Evolutionary conservation across 2,888 invertebrate species (phyloP), one percentile per base, ranked within the genome.

Genomic region (Ariolimax columbianus): DNA sequence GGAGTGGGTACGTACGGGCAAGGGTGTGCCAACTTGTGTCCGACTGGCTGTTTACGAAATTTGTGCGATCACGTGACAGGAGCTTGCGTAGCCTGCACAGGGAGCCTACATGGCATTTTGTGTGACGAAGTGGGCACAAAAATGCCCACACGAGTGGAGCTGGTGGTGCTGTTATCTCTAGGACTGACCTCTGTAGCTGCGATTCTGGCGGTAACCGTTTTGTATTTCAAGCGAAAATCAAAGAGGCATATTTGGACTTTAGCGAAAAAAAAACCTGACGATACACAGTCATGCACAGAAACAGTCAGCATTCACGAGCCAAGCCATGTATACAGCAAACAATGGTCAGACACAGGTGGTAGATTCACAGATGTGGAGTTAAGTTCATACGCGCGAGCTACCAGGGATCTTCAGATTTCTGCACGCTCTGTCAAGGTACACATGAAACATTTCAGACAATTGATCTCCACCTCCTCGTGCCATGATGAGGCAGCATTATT

Each of bases 31-130:
- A 47, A 26, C 19, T 23, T 33, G 9, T 84, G 84, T 55, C 63
- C 84, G 4, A 40, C 23, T 0, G 43, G 30, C n/a, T 84, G 84
- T n/a, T 36, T 84, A 11, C 36, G 72, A 0, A 30, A 55, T 7
- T 30, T 70, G 19, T 84, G 84, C 63, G 14, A 79, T 68, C 73
- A 70, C 63, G 73, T 73, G 33, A 84, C 40, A 38, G 84, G 84
- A 0, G 23, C 7, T 3, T 84, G 84, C 36, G 11, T 17, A 11
- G 38, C 30, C 1, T 83, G 83, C 30, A 30, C 55, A 23, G 26
- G 11, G 9, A 30, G 43, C n/a, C 59, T 38, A 30, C 26, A 30
- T 6, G 83, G 83, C n/a, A 33, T 36, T 17, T 51, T 77, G 17
- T 83, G 83, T 75, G 68, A 66, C n/a, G 14, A 55, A n/a, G n/a